Base-by-base conservation (phyloP, 2,888 invertebrate species). In the Epirrhoe alternata region DNA sequence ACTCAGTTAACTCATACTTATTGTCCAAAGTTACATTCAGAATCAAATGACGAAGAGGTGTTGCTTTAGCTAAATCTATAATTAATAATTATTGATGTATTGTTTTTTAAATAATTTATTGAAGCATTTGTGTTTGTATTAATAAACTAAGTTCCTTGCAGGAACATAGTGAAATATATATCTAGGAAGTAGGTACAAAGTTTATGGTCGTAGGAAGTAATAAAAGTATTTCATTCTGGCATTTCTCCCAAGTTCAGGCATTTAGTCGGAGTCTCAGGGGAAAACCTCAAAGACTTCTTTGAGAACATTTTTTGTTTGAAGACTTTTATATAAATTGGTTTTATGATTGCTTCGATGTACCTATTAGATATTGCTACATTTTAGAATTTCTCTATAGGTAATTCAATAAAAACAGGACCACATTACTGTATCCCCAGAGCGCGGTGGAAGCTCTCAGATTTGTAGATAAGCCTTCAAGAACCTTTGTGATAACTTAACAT, bases 211-310 rank as follows among this genome's bases (percentile, higher is more conserved):
- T 42, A 42, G 38, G 38, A 42, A 42, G 38, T 42, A 42, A 42
- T 42, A 42, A 42, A 42, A 42, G 38, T 42, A 42, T 42, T 42
- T 42, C 38, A 42, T 42, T 42, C 38, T 42, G 38, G 38, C 38
- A 12, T 42, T 42, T 42, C 38, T 42, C 38, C n/a, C 38, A 42
- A 42, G 12, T 47, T 47, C 14, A 47, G 16, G 45, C n/a, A 16
- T 47, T 47, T 47, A 16, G 14, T 16, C 47, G 14, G 35, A 38
- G 47, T 47, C 47, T 16, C 47, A 12, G 14, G 47, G 47, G 14
- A 47, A 42, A 47, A 47, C 47, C 16, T 47, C 47, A 47, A 47
- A 47, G 14, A 47, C 47, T 6, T 45, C 14, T 14, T 16, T 16
- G 47, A 47, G 16, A 47, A 47, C 47, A 47, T 47, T 47, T n/a